These are phyloP conservation scores for Chymomyza amoena DNA, from an alignment of 2,888 invertebrate genomes.

Conservation along the genomic window DNA sequence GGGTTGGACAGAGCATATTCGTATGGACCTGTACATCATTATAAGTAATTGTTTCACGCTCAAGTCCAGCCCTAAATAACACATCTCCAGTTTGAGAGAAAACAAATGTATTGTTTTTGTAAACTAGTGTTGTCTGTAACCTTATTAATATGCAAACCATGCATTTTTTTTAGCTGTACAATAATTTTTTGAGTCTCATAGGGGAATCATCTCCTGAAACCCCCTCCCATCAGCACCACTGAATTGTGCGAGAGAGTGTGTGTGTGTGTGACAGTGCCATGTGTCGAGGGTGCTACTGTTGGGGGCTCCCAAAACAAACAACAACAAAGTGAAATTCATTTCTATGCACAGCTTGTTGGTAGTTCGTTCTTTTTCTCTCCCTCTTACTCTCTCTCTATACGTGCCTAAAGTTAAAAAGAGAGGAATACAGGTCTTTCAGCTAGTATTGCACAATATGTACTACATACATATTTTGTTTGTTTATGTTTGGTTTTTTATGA, in stretches of 20 bases:
- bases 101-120: too few species aligned
- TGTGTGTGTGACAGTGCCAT: not conserved
- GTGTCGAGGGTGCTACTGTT: not conserved
- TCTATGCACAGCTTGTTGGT: slow-evolving; percentile 52
- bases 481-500: slow-evolving; percentile 43
- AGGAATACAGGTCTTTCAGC: not conserved
- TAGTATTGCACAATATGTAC: not conserved
- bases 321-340: slow-evolving; percentile 51
- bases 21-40: too few species aligned
- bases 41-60: too few species aligned
- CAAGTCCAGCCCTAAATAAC: too few species aligned
- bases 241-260: not conserved
- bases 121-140: too few species aligned
- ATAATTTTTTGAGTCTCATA: too few species aligned
- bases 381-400: not conserved
- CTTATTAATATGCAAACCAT: too few species aligned
- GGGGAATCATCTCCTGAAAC: too few species aligned
- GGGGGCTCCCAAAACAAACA: not conserved
- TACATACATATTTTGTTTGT: slow-evolving; percentile 41
- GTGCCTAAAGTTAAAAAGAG: not conserved
- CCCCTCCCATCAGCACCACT: too few species aligned
- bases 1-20: too few species aligned
- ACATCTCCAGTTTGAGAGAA: too few species aligned
- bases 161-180: too few species aligned
- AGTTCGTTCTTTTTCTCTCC: not conserved